Evolutionary conservation across 2,888 invertebrate species (phyloP), one percentile per base, ranked within the genome.

Genomic region (Drymonia ruficornis): DNA sequence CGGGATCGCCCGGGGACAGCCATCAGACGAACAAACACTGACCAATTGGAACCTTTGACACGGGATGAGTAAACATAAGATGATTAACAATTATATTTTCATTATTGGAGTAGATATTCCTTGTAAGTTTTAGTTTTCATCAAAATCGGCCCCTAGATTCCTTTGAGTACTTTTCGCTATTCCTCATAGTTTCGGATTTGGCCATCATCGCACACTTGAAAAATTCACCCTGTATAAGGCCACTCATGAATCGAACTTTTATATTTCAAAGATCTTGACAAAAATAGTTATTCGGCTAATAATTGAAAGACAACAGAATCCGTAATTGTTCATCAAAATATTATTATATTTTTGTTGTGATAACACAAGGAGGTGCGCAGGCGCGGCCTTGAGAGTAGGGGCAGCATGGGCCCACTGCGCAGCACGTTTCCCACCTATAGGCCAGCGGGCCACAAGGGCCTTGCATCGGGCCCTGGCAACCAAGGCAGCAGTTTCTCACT

Each of bases 401-500:
- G 56, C 90, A 89, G 61, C 86, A 84, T 0, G 89, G 88, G 0
- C 89, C 89, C 12, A 71, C 69, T 13, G 64, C 44, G 6, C 75
- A 66, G 43, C 73, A 69, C 54, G 72, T 60, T 1, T 86, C 85
- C 11, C 49, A 48, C 19, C 86, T 79, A 7, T 53, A 49, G 0
- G 78, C 72, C 19, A 64, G 55, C 0, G 82, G 70, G 0, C 89
- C 86, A 44, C 87, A 89, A 0, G 87, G 89, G 0, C 87, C 85
- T 0, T 59, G 46, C 80, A 84, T 78, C 0, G 81, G 80, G 9
- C 87, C 88, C 55, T 89, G 89, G 61, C 90, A 90, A 3, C 89
- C 87, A 9, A 80, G 65, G 49, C 89, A 91, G 61, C 90, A 89
- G 64, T 89, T 89, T 13, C 87, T 79, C 18, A 90, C 88, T n/a